Evolutionary conservation across 2,113 vertebrate species (phyloP).

Genomic region (Hyperoodon ampullatus): DNA sequence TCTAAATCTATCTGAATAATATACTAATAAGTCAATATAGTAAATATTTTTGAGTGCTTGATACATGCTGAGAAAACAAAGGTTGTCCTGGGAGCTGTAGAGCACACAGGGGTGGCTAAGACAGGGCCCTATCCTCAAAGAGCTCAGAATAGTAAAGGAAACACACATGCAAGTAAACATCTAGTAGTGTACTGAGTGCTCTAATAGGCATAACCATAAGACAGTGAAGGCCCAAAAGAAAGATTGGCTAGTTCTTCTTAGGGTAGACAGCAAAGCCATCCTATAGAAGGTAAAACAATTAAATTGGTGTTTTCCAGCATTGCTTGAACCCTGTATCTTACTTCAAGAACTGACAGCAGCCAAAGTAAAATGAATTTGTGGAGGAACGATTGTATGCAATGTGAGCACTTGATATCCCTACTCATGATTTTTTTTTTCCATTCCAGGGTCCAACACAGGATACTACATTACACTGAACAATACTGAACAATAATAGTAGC

Average conservation of each 20-base stretch:
- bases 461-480: neutral
- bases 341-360: neutral
- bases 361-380: constrained; percentile 8
- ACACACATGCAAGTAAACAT: neutral
- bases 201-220: neutral
- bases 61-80: constrained; percentile 18
- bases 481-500: neutral
- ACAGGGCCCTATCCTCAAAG: neutral
- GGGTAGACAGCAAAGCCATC: neutral
- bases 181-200: neutral
- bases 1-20: constrained; percentile 55
- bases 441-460: neutral
- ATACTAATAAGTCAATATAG: constrained; percentile 39
- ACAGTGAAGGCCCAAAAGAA: neutral
- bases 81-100: neutral
- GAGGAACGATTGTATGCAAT: neutral
- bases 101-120: neutral
- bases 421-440: neutral
- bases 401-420: neutral
- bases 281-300: neutral
- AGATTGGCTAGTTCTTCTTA: neutral
- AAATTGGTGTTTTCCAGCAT: neutral
- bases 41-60: constrained; percentile 44
- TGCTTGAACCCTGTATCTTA: neutral
- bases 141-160: neutral